phyloP scores from a whole-genome alignment of 2,797 vertebrate genomes.

The Labeo calbasu region DNA sequence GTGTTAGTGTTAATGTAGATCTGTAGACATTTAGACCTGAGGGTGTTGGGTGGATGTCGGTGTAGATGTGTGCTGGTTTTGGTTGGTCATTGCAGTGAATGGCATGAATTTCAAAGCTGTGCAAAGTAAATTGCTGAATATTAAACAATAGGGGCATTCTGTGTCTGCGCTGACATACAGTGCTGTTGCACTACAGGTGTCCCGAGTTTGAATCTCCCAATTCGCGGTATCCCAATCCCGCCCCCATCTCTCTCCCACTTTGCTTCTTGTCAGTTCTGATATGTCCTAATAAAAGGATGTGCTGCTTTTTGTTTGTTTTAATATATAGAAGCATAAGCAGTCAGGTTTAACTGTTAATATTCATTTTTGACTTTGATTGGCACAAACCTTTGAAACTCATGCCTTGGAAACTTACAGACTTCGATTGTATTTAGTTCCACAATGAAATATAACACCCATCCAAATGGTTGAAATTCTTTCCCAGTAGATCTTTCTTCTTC shows the following conservation, averaged over 20 bases:
- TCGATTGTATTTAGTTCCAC: background rate
- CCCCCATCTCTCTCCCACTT: too few relatives aligned
- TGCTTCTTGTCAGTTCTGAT: too few relatives aligned
- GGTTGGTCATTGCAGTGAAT: conserved; percentile 5
- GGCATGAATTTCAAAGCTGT: conserved; percentile 33
- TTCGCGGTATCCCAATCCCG: too few relatives aligned
- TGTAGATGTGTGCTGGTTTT: conserved; percentile 29
- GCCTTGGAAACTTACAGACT: background rate
- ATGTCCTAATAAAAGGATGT: background rate
- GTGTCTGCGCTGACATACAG: too few relatives aligned
- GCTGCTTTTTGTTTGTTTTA: background rate
- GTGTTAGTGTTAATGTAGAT: background rate
- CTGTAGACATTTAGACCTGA: background rate
- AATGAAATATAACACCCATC: background rate
- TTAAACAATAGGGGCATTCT: background rate
- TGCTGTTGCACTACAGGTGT: too few relatives aligned
- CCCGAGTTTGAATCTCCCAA: too few relatives aligned
- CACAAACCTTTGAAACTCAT: conserved; percentile 30
- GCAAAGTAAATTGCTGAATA: background rate
- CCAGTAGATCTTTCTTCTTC: background rate
- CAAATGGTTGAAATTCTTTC: background rate
- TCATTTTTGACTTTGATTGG: background rate
- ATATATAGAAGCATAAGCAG: background rate
- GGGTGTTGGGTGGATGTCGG: conserved; percentile 7
- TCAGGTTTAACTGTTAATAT: background rate